phyloP scores from a whole-genome alignment of 2,113 vertebrate species.

The Rhipidura dahli region DNA sequence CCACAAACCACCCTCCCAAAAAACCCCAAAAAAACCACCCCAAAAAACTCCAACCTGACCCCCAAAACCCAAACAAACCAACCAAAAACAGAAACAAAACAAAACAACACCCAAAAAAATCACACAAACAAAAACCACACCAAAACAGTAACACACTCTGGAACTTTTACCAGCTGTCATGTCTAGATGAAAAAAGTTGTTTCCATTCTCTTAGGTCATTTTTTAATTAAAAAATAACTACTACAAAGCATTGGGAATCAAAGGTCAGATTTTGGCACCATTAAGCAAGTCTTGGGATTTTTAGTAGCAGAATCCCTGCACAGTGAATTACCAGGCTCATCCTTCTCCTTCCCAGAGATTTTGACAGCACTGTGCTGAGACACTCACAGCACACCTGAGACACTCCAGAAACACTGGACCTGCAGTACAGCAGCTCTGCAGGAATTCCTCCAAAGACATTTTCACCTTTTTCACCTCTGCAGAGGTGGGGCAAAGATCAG shows the following conservation, averaged over 20 bases:
- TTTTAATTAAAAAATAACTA: neutral
- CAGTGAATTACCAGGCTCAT: neutral
- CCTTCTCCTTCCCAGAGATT: neutral
- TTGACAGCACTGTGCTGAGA: neutral
- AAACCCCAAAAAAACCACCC: no score
- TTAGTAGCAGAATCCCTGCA: neutral
- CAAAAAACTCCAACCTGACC: neutral
- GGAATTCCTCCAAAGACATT: neutral
- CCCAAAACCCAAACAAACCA: neutral
- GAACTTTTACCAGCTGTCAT: neutral
- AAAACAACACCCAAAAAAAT: no score
- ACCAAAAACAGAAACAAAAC: neutral
- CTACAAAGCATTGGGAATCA: neutral
- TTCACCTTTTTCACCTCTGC: neutral
- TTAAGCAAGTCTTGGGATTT: neutral
- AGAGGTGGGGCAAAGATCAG: neutral
- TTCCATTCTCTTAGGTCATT: neutral
- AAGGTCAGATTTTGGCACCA: neutral
- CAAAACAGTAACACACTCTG: neutral
- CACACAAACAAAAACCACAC: neutral
- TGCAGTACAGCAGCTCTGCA: neutral
- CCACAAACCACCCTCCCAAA: neutral
- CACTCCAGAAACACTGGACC: no score
- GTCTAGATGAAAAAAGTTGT: neutral
- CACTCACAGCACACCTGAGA: neutral